Percentiles rank a stretch among this genome's conserved stretches.
These are phyloP conservation scores for Gortyna flavago DNA, from an alignment of 2,888 invertebrate species.

Conservation along the genomic window DNA sequence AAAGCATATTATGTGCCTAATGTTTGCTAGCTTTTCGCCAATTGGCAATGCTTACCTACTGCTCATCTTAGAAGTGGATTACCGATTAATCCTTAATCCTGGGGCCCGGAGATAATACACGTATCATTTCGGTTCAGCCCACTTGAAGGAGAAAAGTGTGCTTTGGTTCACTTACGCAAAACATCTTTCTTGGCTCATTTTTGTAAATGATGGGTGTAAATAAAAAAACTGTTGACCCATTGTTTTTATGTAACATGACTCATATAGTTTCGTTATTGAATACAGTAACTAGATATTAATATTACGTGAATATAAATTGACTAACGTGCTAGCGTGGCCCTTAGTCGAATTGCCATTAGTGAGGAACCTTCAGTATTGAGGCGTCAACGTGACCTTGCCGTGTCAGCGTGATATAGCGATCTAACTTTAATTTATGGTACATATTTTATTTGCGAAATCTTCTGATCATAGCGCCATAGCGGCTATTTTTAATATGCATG, in stretches of 20 bases:
- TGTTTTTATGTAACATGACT: slow-evolving; percentile 40
- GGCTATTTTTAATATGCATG: slow-evolving; percentile 8
- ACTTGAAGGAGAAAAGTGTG: background rate
- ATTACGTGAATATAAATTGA: slow-evolving; percentile 45
- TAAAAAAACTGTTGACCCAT: slow-evolving; percentile 21
- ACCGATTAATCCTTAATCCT: slow-evolving; percentile 9
- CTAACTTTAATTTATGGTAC: slow-evolving; percentile 52
- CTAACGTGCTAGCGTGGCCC: slow-evolving; percentile 44
- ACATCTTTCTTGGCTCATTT: slow-evolving; percentile 3
- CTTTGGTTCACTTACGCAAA: slow-evolving; percentile 11
- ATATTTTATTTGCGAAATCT: slow-evolving; percentile 59
- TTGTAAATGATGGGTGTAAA: background rate
- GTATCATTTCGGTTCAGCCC: background rate
- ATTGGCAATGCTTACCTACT: background rate
- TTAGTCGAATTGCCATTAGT: slow-evolving; percentile 57
- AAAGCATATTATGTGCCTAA: slow-evolving; percentile 9
- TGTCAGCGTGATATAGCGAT: slow-evolving; percentile 65
- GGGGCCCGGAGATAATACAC: background rate
- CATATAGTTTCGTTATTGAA: slow-evolving; percentile 37
- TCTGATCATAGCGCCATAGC: slow-evolving; percentile 35
- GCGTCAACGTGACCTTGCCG: slow-evolving; percentile 69
- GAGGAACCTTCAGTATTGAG: slow-evolving; percentile 53
- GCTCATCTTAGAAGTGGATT: slow-evolving; percentile 6
- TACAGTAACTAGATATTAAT: slow-evolving; percentile 36
- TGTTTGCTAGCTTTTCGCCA: background rate